phyloP scores from a whole-genome alignment of 1,140 invertebrate genomes.

The Pararge aegeria region DNA sequence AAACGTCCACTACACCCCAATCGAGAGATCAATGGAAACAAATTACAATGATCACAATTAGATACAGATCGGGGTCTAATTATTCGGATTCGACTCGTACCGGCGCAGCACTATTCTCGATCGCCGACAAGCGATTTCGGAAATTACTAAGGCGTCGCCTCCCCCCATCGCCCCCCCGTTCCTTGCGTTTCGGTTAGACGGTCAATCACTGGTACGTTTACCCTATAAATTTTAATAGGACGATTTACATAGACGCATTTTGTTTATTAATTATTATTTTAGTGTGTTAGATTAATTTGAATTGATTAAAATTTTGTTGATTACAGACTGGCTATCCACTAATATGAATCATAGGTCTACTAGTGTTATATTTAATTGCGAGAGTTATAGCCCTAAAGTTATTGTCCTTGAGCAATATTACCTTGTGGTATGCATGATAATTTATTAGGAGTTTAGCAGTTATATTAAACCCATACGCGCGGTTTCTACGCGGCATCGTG shows the following conservation, averaged over 20 bases:
- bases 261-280: conserved; percentile 8
- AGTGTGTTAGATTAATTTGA: neutral
- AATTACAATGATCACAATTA: conserved; percentile 55
- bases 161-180: conserved; percentile 41
- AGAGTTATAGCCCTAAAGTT: too few relatives aligned
- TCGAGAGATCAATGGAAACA: conserved; percentile 29
- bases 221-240: conserved; percentile 38
- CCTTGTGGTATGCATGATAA: too few relatives aligned
- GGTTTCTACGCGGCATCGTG: too few relatives aligned
- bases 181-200: conserved; percentile 61
- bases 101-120: conserved; percentile 64
- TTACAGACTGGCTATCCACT: neutral
- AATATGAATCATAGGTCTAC: too few relatives aligned
- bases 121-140: conserved; percentile 74
- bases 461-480: too few relatives aligned
- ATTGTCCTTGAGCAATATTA: too few relatives aligned
- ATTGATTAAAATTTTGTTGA: neutral
- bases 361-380: too few relatives aligned
- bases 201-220: conserved; percentile 51
- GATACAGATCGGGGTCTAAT: conserved; percentile 69
- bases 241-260: conserved; percentile 22
- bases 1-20: neutral
- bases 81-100: conserved; percentile 59
- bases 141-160: conserved; percentile 74
- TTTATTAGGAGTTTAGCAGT: too few relatives aligned